phyloP scores from a whole-genome alignment of 2,113 vertebrate genomes.

The Alaudala cheleensis region DNA sequence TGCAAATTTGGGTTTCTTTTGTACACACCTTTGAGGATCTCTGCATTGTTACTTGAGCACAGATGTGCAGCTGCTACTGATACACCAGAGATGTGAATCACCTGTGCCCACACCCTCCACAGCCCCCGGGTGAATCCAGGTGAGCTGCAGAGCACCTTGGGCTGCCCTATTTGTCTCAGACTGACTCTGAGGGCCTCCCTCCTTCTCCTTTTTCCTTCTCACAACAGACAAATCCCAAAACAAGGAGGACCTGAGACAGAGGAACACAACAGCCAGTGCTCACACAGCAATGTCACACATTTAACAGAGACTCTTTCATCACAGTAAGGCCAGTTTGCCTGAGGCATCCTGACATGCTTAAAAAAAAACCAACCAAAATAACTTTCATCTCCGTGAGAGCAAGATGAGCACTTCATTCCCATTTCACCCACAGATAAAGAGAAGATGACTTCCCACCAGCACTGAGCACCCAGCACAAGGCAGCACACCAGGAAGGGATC shows the following conservation, averaged over 20 bases:
- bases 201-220: not conserved
- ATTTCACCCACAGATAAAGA: not conserved
- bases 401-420: not conserved
- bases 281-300: not conserved
- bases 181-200: not conserved
- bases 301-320: not conserved
- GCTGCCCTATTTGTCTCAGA: not conserved
- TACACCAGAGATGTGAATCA: not conserved
- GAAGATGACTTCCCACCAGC: not conserved
- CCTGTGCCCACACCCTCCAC: not conserved
- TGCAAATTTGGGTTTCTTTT: not conserved
- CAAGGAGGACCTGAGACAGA: not conserved
- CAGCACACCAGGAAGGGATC: not conserved
- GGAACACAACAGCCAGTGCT: not conserved
- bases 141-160: not conserved
- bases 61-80: not conserved
- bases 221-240: not conserved
- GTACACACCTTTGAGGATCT: not conserved
- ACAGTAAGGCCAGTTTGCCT: not conserved
- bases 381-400: not conserved
- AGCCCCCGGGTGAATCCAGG: not conserved
- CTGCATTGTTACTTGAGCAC: not conserved
- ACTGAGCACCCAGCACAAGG: not conserved
- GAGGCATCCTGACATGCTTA: not conserved
- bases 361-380: not conserved